A percentile compares a stretch with the other conserved stretches of the same genome.
Evolutionary conservation across 2,797 vertebrate species (phyloP).

Genomic region (Schizopygopsis malacanthus): DNA sequence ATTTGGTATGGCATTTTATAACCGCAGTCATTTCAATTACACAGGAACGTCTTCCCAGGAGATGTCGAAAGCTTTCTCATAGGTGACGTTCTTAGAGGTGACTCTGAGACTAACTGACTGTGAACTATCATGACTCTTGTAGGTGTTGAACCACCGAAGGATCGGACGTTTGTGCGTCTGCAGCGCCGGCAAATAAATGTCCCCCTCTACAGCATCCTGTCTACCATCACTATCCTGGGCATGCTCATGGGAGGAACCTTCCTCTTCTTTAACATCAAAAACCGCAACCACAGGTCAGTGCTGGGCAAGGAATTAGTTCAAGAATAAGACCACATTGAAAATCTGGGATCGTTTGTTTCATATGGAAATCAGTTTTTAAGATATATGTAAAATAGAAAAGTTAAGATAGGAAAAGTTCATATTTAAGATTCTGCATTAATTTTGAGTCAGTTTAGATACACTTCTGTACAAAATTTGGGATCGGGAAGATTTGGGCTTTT

Average conservation of each 20-base stretch:
- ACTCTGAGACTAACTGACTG: neutral
- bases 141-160: conserved; percentile 97
- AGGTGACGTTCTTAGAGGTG: conserved; percentile 8
- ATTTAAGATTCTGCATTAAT: neutral
- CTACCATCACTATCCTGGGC: conserved; percentile 94
- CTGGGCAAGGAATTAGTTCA: conserved; percentile 2
- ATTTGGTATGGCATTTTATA: conserved; percentile 39
- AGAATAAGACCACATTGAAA: conserved; percentile 37
- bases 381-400: no score
- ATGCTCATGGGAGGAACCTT: conserved; percentile 99
- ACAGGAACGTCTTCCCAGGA: conserved; percentile 5
- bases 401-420: neutral
- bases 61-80: conserved; percentile 13
- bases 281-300: conserved; percentile 97
- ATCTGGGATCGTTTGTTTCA: neutral
- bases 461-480: neutral
- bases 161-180: conserved; percentile 91
- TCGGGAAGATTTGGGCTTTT: neutral
- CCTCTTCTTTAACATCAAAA: conserved; percentile 99
- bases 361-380: neutral
- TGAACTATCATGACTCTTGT: conserved; percentile 11
- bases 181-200: conserved; percentile 96
- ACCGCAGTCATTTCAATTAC: conserved; percentile 24
- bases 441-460: neutral
- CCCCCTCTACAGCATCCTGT: conserved; percentile 97